phyloP scores from a whole-genome alignment of 2,888 invertebrate genomes.

The Ectemnius continuus region DNA sequence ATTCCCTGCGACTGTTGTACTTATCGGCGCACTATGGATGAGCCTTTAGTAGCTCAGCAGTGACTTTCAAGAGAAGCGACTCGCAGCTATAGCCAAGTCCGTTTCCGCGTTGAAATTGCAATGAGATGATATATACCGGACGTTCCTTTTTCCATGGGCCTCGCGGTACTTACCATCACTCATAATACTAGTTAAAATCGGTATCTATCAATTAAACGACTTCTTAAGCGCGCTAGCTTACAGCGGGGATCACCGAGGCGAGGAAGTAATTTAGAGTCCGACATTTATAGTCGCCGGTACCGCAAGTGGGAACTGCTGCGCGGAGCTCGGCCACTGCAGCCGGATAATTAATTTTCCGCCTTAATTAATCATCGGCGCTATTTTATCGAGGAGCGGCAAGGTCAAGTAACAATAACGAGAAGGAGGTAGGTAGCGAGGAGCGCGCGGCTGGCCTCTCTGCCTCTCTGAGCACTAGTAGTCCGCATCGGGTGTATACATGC shows the following conservation, averaged over 20 bases:
- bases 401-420: conserved; percentile 47
- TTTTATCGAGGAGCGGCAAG: conserved; percentile 42
- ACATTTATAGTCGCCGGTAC: conserved; percentile 43
- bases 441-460: no score
- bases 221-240: conserved; percentile 37
- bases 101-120: conserved; percentile 14
- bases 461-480: no score
- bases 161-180: conserved; percentile 33
- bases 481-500: no score
- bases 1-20: neutral
- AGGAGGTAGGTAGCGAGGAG: conserved; percentile 11
- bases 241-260: conserved; percentile 29
- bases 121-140: conserved; percentile 34
- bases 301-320: conserved; percentile 42
- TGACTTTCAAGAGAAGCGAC: neutral
- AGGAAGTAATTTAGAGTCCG: conserved; percentile 54
- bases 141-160: conserved; percentile 19
- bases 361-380: conserved; percentile 57
- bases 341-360: conserved; percentile 56
- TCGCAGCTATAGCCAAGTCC: neutral
- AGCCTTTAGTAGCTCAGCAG: no score
- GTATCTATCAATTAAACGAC: conserved; percentile 57
- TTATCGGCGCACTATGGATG: neutral
- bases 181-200: conserved; percentile 48
- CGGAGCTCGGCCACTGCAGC: conserved; percentile 20